Conservation (phyloP, 2,113 vertebrate species). For the Oreochromis tanganicae region DNA sequence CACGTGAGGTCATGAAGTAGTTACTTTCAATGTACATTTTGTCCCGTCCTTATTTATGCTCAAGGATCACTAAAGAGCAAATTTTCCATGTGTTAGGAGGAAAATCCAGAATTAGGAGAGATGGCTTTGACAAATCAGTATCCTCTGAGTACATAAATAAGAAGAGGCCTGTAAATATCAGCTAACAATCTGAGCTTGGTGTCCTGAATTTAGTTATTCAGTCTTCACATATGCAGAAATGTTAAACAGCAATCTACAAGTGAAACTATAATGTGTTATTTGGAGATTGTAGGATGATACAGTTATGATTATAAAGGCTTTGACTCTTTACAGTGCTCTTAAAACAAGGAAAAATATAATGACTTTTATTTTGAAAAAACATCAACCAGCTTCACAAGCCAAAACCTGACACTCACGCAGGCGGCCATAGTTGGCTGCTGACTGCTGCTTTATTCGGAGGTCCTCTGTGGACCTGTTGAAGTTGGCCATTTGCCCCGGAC, state of each 20-base stretch:
- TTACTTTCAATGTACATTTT: not conserved
- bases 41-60: not conserved
- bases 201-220: not conserved
- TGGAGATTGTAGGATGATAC: not conserved
- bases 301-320: not conserved
- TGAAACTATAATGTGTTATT: not conserved
- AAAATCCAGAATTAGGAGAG: not conserved
- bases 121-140: not conserved
- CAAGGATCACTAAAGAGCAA: not conserved
- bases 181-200: not conserved
- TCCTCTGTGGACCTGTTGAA: constrained; percentile 88
- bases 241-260: not conserved
- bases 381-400: not conserved
- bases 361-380: not conserved
- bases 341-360: not conserved
- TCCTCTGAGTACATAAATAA: not conserved
- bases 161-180: not conserved
- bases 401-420: constrained; percentile 80
- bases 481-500: constrained; percentile 40
- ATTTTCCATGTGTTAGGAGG: not conserved
- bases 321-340: not conserved
- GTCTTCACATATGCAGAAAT: not conserved
- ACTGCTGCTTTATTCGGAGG: constrained; percentile 80
- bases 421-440: constrained; percentile 76
- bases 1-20: not conserved